phyloP scores from a whole-genome alignment of 2,888 invertebrate species.

The Xestia c-nigrum region DNA sequence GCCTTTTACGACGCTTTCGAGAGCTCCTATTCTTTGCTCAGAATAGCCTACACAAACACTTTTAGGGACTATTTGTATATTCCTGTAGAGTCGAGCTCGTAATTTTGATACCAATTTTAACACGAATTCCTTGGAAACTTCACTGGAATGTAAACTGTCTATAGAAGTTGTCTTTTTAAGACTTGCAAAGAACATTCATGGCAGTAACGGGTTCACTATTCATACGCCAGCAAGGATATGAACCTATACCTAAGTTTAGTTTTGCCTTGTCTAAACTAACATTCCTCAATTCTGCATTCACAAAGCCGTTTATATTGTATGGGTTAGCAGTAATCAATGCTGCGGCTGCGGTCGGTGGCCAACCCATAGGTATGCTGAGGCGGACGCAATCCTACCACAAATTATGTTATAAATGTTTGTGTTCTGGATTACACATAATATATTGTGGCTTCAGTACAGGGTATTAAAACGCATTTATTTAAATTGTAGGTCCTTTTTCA shows the following conservation, averaged over 20 bases:
- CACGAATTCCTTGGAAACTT: not conserved
- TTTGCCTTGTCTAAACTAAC: not conserved
- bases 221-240: not conserved
- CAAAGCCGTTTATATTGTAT: constrained; percentile 8
- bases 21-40: not conserved
- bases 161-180: not conserved
- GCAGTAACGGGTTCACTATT: not conserved
- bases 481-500: not conserved
- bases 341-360: constrained; percentile 41
- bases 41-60: constrained; percentile 26
- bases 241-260: not conserved
- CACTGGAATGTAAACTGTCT: not conserved
- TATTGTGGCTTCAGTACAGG: not conserved
- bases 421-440: not conserved
- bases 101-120: not conserved
- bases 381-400: constrained; percentile 19
- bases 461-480: not conserved
- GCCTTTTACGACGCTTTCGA: constrained; percentile 12
- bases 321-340: constrained; percentile 28
- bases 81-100: not conserved
- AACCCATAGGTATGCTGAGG: constrained; percentile 16
- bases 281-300: not conserved
- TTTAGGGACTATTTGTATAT: constrained; percentile 4
- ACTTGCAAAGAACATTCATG: not conserved
- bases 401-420: constrained; percentile 33